Conservation (phyloP, 2,797 vertebrate genomes). For the Numenius phaeopus region DNA sequence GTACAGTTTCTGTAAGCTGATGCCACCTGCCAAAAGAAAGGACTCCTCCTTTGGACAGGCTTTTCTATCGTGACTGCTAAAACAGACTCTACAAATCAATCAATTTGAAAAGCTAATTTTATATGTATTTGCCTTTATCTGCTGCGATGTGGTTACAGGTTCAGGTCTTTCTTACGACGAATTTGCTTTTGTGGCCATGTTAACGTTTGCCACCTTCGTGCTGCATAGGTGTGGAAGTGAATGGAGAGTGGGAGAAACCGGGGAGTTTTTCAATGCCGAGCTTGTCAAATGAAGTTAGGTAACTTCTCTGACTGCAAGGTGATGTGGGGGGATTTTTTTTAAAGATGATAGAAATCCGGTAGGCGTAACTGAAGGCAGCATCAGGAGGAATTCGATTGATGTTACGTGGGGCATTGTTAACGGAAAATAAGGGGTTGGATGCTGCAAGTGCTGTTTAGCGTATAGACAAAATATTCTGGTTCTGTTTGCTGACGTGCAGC, state of each 20-base stretch:
- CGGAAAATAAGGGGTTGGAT: neutral
- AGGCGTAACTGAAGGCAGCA: neutral
- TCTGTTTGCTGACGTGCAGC: neutral
- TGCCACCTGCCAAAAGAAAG: neutral
- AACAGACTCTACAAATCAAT: neutral
- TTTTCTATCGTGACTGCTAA: neutral
- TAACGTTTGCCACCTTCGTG: neutral
- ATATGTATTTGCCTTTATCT: neutral
- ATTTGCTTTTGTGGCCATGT: neutral
- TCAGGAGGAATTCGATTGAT: neutral
- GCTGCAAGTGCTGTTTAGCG: neutral
- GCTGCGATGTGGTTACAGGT: neutral
- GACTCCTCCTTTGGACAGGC: neutral
- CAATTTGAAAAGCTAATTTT: neutral
- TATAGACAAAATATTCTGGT: neutral
- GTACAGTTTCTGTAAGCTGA: neutral
- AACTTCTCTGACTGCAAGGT: neutral
- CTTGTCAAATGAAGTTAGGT: neutral
- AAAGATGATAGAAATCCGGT: neutral
- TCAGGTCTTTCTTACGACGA: fast-evolving
- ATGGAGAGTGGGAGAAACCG: neutral
- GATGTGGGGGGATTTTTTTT: neutral
- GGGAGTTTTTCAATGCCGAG: neutral
- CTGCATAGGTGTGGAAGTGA: neutral
- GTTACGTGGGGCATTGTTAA: neutral